phyloP scores from a whole-genome alignment of 2,888 invertebrate species.

The Polyommatus icarus region DNA sequence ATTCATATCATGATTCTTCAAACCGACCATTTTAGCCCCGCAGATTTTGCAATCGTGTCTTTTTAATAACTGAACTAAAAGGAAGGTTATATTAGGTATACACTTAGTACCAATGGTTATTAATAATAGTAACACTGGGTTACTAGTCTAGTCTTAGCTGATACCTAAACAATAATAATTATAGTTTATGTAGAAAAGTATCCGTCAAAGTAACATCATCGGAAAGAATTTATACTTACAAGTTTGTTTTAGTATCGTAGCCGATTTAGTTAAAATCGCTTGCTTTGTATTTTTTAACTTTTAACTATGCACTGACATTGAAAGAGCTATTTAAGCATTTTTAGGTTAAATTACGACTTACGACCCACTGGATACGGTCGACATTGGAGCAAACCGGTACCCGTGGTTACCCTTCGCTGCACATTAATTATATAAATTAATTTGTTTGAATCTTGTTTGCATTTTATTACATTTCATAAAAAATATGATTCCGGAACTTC shows the following conservation, averaged over 20 bases:
- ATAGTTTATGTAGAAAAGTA: no score
- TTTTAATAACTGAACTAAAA: background rate
- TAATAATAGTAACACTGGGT: no score
- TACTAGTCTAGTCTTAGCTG: no score
- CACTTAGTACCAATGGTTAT: no score
- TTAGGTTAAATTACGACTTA: conserved; percentile 55
- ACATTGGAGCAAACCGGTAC: conserved; percentile 73
- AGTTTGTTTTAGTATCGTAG: no score
- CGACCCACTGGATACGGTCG: conserved; percentile 75
- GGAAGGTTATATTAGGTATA: no score
- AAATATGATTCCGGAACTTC: conserved; percentile 25
- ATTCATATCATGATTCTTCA: no score
- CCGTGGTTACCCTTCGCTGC: conserved; percentile 74
- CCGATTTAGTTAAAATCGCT: no score
- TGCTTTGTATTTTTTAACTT: background rate
- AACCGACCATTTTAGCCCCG: no score
- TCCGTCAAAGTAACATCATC: no score
- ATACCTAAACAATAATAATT: no score
- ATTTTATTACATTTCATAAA: conserved; percentile 27
- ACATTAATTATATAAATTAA: conserved; percentile 47
- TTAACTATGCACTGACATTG: conserved; percentile 23
- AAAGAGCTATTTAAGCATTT: conserved; percentile 40
- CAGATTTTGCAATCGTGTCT: background rate
- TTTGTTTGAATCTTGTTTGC: conserved; percentile 31
- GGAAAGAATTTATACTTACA: no score